Evolutionary conservation across 2,888 invertebrate species (phyloP).

Genomic region (Amphipoea lucens): DNA sequence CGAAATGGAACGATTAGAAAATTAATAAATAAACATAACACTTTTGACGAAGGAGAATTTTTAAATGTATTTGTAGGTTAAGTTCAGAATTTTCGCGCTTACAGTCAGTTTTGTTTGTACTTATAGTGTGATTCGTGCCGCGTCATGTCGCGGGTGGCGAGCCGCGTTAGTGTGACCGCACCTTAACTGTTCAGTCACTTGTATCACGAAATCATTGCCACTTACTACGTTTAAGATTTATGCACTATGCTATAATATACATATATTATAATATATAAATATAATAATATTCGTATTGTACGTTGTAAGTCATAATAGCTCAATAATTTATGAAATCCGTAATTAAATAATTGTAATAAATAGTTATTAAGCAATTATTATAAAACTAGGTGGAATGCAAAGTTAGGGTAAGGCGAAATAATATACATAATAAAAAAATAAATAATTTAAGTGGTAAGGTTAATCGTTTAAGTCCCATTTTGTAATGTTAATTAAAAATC

Average conservation of each 20-base stretch:
- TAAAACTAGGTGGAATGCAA: constrained; percentile 73
- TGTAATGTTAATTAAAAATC: constrained; percentile 88
- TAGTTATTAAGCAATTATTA: constrained; percentile 81
- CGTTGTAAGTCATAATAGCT: constrained; percentile 84
- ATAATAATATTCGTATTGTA: constrained; percentile 71
- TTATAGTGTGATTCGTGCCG: constrained; percentile 9
- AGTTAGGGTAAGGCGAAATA: constrained; percentile 74
- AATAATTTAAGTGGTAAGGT: constrained; percentile 77
- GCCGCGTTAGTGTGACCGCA: constrained; percentile 49
- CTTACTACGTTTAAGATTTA: constrained; percentile 77
- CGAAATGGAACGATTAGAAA: constrained; percentile 37
- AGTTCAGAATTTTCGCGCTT: constrained; percentile 23
- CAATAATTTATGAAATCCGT: constrained; percentile 85
- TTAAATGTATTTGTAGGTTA: constrained; percentile 39
- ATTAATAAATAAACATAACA: constrained; percentile 29
- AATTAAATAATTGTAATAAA: constrained; percentile 80
- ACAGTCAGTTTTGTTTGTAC: constrained; percentile 54
- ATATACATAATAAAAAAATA: constrained; percentile 79
- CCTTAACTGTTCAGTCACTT: constrained; percentile 68
- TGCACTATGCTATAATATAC: constrained; percentile 83
- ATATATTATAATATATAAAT: constrained; percentile 64
- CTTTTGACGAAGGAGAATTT: constrained; percentile 35
- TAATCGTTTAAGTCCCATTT: constrained; percentile 86
- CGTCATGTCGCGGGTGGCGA: constrained; percentile 2
- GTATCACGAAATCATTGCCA: constrained; percentile 78